Conservation (phyloP, 2,888 invertebrate genomes). For the Limenitis arthemis region DNA sequence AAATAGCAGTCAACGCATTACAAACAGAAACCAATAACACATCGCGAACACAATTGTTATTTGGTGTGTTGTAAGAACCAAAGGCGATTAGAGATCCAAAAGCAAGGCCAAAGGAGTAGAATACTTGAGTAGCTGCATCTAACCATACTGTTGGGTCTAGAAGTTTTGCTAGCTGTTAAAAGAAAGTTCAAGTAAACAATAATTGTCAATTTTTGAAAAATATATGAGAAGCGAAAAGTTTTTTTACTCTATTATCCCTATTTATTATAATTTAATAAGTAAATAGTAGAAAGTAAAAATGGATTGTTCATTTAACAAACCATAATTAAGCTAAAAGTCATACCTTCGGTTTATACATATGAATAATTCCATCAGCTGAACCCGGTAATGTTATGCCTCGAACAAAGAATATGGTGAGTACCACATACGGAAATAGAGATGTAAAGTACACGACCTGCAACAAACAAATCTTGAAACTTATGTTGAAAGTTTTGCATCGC, state of each 20-base stretch:
- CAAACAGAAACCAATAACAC: conserved; percentile 92
- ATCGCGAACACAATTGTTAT: conserved; percentile 95
- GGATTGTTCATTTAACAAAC: neutral
- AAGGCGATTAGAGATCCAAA: conserved; percentile 97
- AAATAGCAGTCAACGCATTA: conserved; percentile 94
- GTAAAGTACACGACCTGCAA: conserved; percentile 94
- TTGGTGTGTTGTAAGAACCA: conserved; percentile 94
- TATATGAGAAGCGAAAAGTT: too few species aligned
- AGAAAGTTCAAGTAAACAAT: conserved; percentile 3
- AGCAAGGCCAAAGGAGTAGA: conserved; percentile 95
- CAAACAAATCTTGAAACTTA: conserved; percentile 10
- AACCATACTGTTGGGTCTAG: conserved; percentile 93
- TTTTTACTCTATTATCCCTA: too few species aligned
- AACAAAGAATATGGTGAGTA: conserved; percentile 94
- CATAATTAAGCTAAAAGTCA: neutral
- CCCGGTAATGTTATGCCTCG: conserved; percentile 91
- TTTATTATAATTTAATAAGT: too few species aligned
- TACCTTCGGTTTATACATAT: conserved; percentile 96
- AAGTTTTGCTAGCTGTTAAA: conserved; percentile 83
- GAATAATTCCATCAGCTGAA: conserved; percentile 86
- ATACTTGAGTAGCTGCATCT: conserved; percentile 97
- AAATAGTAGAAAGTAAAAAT: too few species aligned
- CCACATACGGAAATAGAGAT: conserved; percentile 94
- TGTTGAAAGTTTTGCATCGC: too few species aligned
- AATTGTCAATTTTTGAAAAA: too few species aligned